phyloP scores from a whole-genome alignment of 37 sponge, comb jelly and placozoan species.

The Corticium candelabrum region DNA sequence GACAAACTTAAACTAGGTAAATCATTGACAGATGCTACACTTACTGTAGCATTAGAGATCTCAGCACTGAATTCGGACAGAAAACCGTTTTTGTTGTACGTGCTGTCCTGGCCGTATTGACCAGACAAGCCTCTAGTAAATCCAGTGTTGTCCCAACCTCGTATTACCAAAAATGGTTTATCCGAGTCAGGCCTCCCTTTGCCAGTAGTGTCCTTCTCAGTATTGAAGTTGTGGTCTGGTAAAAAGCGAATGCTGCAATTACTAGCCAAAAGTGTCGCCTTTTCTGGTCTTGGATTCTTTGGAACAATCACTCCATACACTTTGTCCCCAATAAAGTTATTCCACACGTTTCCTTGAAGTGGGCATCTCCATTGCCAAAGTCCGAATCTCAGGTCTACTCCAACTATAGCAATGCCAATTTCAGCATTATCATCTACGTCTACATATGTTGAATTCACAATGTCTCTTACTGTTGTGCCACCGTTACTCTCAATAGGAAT shows the following conservation, averaged over 20 bases:
- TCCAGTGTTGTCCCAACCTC: constrained; percentile 84
- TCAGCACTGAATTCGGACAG: constrained; percentile 63
- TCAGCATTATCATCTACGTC: constrained; percentile 57
- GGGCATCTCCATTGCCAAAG: constrained; percentile 74
- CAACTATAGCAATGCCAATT: constrained; percentile 66
- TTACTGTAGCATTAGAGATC: constrained; percentile 18
- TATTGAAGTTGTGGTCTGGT: constrained; percentile 66
- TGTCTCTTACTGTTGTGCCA: constrained; percentile 58
- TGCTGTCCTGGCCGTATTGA: constrained; percentile 62
- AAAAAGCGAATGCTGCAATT: constrained; percentile 65
- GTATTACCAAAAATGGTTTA: constrained; percentile 40
- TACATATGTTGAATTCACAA: constrained; percentile 35
- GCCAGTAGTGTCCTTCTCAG: constrained; percentile 45
- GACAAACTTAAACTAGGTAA: constrained; percentile 34
- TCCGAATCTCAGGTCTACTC: constrained; percentile 66
- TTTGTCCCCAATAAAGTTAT: constrained; percentile 65
- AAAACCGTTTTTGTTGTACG: constrained; percentile 62
- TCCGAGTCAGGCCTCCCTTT: constrained; percentile 36
- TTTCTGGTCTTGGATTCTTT: constrained; percentile 43
- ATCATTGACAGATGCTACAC: constrained; percentile 60
- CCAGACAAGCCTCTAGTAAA: constrained; percentile 40
- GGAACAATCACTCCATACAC: constrained; percentile 55
- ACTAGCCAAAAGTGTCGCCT: constrained; percentile 51
- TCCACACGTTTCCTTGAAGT: constrained; percentile 18
- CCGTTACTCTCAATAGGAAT: constrained; percentile 35